Conservation (phyloP, 2,113 vertebrate species). For the Microcebus ravelobensis region DNA sequence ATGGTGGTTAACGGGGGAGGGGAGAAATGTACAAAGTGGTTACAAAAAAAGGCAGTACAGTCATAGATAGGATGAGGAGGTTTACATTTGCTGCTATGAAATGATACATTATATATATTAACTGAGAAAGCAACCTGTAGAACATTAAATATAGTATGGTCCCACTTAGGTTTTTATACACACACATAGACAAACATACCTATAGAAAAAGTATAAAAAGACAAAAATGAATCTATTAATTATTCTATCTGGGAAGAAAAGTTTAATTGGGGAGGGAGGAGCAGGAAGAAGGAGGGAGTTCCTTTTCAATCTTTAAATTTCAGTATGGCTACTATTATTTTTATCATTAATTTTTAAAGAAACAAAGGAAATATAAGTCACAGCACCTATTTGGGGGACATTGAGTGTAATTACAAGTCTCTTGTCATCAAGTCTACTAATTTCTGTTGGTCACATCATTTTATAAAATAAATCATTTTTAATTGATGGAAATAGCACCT, state of each 20-base stretch:
- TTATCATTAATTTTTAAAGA: constrained; percentile 17
- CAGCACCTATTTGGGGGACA: neutral
- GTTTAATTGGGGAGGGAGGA: neutral
- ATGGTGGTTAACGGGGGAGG: neutral
- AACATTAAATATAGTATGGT: neutral
- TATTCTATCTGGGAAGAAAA: neutral
- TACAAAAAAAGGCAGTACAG: neutral
- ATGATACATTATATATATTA: neutral
- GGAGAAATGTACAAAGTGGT: neutral
- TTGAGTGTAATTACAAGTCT: neutral
- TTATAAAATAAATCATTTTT: neutral
- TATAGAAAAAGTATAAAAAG: neutral
- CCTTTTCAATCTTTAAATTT: neutral
- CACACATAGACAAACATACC: neutral
- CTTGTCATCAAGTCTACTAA: neutral
- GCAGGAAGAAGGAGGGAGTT: neutral
- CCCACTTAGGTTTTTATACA: neutral
- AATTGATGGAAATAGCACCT: neutral
- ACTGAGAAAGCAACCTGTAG: neutral
- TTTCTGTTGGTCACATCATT: neutral
- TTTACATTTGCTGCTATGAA: neutral
- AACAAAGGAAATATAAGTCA: neutral
- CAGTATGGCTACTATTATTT: neutral
- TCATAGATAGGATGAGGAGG: neutral
- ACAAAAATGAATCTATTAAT: neutral